Conservation (phyloP, 2,888 invertebrate species). For the Ochropacha duplaris region DNA sequence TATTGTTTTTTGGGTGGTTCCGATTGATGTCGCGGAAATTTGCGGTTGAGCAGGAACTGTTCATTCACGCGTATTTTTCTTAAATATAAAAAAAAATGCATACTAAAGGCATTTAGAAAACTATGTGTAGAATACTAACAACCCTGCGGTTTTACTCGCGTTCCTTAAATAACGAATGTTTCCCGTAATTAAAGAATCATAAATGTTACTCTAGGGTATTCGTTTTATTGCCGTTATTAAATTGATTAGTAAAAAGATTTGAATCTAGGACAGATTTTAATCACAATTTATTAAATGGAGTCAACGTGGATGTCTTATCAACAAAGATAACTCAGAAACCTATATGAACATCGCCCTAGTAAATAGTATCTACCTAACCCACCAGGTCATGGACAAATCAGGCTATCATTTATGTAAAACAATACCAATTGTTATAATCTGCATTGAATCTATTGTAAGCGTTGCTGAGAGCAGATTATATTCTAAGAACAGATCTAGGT, state of each 20-base stretch:
- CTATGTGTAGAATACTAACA: too few species aligned
- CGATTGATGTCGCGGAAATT: neutral
- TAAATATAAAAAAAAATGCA: too few species aligned
- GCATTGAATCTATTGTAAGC: neutral
- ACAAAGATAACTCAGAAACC: neutral
- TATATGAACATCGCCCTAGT: neutral
- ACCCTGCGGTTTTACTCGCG: too few species aligned
- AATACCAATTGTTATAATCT: neutral
- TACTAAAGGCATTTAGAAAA: too few species aligned
- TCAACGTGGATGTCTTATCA: neutral
- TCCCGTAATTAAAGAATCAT: too few species aligned
- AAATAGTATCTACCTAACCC: neutral
- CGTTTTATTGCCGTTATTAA: neutral
- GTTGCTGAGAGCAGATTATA: conserved; percentile 1
- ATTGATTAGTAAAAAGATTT: neutral
- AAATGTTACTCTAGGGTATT: neutral
- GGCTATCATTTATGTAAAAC: neutral
- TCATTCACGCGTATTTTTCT: neutral
- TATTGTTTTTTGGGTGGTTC: neutral
- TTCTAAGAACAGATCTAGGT: neutral
- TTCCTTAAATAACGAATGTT: too few species aligned
- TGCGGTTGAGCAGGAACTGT: neutral
- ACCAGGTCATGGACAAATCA: neutral
- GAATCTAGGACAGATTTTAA: neutral
- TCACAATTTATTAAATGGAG: neutral